A percentile compares a stretch with the other conserved stretches of the same genome.
Conservation (phyloP, 2,888 invertebrate genomes). For the Cantharis lateralis region DNA sequence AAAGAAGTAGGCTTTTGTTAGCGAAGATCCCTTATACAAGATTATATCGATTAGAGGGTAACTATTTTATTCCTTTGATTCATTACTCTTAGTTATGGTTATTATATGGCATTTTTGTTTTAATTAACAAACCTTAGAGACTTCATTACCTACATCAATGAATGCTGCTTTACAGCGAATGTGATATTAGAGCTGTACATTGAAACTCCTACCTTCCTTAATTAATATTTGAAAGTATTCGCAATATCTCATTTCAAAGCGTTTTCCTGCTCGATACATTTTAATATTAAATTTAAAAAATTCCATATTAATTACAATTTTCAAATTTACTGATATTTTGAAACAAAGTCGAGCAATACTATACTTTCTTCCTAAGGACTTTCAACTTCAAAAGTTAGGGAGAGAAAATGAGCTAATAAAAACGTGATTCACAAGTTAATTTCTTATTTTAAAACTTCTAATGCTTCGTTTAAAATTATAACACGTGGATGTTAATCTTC, state of each 20-base stretch:
- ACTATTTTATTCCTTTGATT: constrained; percentile 33
- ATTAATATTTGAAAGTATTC: constrained; percentile 24
- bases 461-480: background rate
- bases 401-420: constrained; percentile 5
- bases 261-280: background rate
- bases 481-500: background rate
- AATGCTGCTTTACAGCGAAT: constrained; percentile 20
- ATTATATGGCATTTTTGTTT: constrained; percentile 36
- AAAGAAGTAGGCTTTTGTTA: background rate
- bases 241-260: constrained; percentile 22
- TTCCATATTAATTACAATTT: constrained; percentile 12
- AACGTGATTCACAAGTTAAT: constrained; percentile 16
- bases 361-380: constrained; percentile 7
- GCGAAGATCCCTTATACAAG: background rate
- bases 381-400: constrained; percentile 16
- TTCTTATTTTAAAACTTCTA: constrained; percentile 11
- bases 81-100: constrained; percentile 38
- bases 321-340: background rate
- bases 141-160: constrained; percentile 29
- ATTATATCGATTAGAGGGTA: constrained; percentile 22
- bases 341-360: background rate
- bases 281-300: background rate
- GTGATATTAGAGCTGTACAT: constrained; percentile 25
- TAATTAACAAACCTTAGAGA: constrained; percentile 36
- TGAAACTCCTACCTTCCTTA: constrained; percentile 21